Evolutionary conservation across 1,140 invertebrate genomes (phyloP).

Genomic region (Chelonus insularis): DNA sequence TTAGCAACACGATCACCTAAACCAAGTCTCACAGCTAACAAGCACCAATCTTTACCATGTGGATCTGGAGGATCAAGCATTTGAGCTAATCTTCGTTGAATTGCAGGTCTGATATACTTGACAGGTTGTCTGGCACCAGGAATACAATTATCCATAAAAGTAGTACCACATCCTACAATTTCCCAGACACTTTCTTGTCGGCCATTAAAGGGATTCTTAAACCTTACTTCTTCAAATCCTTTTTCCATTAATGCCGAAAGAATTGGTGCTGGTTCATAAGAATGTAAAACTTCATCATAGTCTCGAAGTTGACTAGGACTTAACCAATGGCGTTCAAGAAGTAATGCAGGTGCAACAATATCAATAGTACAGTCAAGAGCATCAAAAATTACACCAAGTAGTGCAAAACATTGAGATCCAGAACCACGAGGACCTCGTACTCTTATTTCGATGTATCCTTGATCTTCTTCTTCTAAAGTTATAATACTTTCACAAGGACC

Average conservation of each 20-base stretch:
- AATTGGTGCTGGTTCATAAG: constrained; percentile 67
- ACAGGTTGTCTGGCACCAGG: constrained; percentile 50
- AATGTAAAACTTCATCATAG: constrained; percentile 61
- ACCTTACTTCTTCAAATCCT: constrained; percentile 53
- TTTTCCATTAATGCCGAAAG: constrained; percentile 64
- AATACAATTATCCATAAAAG: constrained; percentile 48
- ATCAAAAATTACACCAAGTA: constrained; percentile 75
- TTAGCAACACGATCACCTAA: constrained; percentile 56
- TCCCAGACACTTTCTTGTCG: constrained; percentile 69
- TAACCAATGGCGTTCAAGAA: constrained; percentile 68
- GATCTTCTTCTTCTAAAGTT: constrained; percentile 67
- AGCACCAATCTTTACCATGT: constrained; percentile 82
- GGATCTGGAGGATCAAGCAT: constrained; percentile 78
- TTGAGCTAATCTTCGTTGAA: constrained; percentile 63
- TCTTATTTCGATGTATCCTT: constrained; percentile 72
- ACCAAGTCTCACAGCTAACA: constrained; percentile 76
- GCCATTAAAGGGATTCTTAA: constrained; percentile 66
- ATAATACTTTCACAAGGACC: constrained; percentile 74
- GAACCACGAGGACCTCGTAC: constrained; percentile 70
- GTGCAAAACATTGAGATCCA: constrained; percentile 69
- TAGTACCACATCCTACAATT: constrained; percentile 69
- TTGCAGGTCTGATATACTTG: constrained; percentile 54
- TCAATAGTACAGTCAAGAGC: constrained; percentile 70
- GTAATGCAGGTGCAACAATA: constrained; percentile 70
- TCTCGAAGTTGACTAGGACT: constrained; percentile 67